Evolutionary conservation across 30 jellyfish, hydroid and myxozoan species (phyloP).

Genomic region (Turritopsis rubra): DNA sequence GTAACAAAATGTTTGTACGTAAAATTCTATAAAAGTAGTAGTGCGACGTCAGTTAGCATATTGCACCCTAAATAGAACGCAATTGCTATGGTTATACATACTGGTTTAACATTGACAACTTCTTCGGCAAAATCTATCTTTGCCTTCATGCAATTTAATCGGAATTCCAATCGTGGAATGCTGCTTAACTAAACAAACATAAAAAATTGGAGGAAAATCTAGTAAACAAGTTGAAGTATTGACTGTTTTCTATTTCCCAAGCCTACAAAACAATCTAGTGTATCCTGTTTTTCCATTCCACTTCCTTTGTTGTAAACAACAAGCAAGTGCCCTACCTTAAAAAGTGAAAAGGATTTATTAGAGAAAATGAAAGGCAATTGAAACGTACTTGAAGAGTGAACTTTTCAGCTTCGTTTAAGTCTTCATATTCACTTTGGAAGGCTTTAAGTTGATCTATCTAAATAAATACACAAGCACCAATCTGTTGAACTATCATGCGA

Average conservation of each 20-base stretch:
- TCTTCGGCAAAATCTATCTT: slow-evolving; percentile 59
- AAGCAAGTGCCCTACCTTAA: background rate
- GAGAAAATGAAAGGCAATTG: background rate
- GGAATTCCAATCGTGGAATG: slow-evolving; percentile 70
- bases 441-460: slow-evolving; percentile 70
- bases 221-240: background rate
- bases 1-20: too few relatives aligned
- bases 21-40: too few relatives aligned
- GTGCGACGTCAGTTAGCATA: too few relatives aligned
- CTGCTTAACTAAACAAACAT: slow-evolving; percentile 55
- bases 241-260: background rate
- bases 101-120: slow-evolving; percentile 83
- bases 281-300: too few relatives aligned
- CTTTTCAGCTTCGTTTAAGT: slow-evolving; percentile 73
- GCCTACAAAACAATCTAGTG: background rate
- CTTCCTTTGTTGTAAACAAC: background rate
- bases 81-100: slow-evolving; percentile 13
- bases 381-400: slow-evolving; percentile 57
- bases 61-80: background rate
- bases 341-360: background rate
- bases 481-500: background rate
- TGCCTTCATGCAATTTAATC: slow-evolving; percentile 67
- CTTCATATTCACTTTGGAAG: slow-evolving; percentile 76
- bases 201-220: background rate
- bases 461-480: background rate